Evolutionary conservation across 2,888 invertebrate species (phyloP).

Genomic region (Ormyrus thymus): DNA sequence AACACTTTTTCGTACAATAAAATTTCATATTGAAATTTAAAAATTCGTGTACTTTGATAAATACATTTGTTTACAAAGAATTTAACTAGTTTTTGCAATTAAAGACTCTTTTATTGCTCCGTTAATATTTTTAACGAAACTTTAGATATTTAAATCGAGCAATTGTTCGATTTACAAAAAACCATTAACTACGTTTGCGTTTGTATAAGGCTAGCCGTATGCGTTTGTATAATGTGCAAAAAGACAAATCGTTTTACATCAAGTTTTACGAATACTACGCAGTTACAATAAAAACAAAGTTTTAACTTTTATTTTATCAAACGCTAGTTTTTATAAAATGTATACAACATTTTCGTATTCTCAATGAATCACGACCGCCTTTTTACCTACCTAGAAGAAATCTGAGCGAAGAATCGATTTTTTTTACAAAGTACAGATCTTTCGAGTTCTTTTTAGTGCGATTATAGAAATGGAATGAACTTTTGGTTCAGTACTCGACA

Average conservation of each 20-base stretch:
- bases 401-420: slow-evolving; percentile 11
- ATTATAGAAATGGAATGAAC: background rate
- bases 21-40: background rate
- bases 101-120: slow-evolving; percentile 13
- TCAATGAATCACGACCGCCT: slow-evolving; percentile 18
- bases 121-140: background rate
- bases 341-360: slow-evolving; percentile 24
- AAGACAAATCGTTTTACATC: slow-evolving; percentile 11
- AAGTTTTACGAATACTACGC: slow-evolving; percentile 17
- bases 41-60: slow-evolving; percentile 14
- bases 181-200: slow-evolving; percentile 29
- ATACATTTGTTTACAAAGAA: background rate
- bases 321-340: slow-evolving; percentile 32
- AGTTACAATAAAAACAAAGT: background rate
- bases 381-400: slow-evolving; percentile 3
- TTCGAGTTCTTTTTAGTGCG: slow-evolving; percentile 3
- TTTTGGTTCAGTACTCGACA: background rate
- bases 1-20: background rate
- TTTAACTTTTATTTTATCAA: slow-evolving; percentile 16
- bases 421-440: slow-evolving; percentile 13
- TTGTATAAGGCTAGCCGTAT: slow-evolving; percentile 15
- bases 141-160: slow-evolving; percentile 31
- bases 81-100: slow-evolving; percentile 26
- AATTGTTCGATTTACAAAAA: slow-evolving; percentile 10
- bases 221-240: slow-evolving; percentile 21